phyloP scores from a whole-genome alignment of 2,888 invertebrate genomes.

The Thalpophila matura region DNA sequence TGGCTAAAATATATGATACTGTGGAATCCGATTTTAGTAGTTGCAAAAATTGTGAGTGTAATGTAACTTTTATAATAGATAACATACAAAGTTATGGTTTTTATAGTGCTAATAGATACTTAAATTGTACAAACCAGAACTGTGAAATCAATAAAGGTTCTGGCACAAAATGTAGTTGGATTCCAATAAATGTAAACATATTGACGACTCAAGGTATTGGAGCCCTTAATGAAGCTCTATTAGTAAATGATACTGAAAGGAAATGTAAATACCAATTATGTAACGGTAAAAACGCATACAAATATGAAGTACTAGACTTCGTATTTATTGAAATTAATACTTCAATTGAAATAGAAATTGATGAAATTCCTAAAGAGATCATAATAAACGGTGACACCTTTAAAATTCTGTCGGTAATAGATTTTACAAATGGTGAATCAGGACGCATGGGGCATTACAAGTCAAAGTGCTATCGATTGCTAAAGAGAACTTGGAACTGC shows the following conservation, averaged over 20 bases:
- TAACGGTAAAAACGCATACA: constrained; percentile 36
- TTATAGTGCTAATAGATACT: constrained; percentile 37
- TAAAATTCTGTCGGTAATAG: constrained; percentile 32
- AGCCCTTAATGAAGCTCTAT: constrained; percentile 36
- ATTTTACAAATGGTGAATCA: constrained; percentile 29
- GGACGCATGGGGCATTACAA: constrained; percentile 34
- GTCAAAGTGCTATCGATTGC: constrained; percentile 32
- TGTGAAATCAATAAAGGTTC: constrained; percentile 37
- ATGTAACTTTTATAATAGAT: constrained; percentile 42
- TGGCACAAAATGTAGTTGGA: constrained; percentile 47
- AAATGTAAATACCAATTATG: constrained; percentile 38
- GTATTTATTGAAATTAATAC: constrained; percentile 38
- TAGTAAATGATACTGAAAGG: constrained; percentile 37
- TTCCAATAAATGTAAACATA: constrained; percentile 37
- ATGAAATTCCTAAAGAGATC: constrained; percentile 32
- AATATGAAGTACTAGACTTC: constrained; percentile 33
- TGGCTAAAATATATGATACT: constrained; percentile 37
- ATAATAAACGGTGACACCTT: constrained; percentile 34
- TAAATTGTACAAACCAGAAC: constrained; percentile 33
- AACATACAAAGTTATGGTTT: constrained; percentile 40
- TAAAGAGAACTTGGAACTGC: constrained; percentile 33
- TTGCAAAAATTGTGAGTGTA: constrained; percentile 42
- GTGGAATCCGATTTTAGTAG: constrained; percentile 35
- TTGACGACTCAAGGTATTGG: constrained; percentile 37
- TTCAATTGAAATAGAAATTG: constrained; percentile 29